A percentile compares a stretch with the other conserved stretches of the same genome.
Evolutionary conservation across 2,888 invertebrate species (phyloP).

Genomic region (Plebejus anna): DNA sequence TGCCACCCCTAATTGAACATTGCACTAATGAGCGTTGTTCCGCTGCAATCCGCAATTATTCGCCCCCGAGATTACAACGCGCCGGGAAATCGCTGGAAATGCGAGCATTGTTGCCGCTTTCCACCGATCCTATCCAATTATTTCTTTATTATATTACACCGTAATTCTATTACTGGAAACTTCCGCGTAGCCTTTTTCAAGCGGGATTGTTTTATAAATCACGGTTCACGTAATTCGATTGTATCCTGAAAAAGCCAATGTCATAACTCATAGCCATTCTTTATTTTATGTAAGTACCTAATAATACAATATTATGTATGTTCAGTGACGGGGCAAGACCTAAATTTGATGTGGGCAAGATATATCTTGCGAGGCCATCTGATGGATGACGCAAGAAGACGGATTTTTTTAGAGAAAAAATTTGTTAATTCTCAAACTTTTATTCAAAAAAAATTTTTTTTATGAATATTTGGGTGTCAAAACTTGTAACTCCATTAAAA

Average conservation of each 20-base stretch:
- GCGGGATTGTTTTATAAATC: constrained; percentile 15
- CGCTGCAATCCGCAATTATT: constrained; percentile 71
- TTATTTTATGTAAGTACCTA: too few relatives aligned
- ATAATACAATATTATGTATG: too few relatives aligned
- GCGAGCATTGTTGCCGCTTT: constrained; percentile 52
- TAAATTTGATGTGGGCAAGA: too few relatives aligned
- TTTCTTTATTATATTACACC: constrained; percentile 33
- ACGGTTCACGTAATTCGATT: not conserved
- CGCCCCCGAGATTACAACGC: constrained; percentile 61
- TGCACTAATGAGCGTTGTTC: constrained; percentile 78
- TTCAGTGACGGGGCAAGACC: too few relatives aligned
- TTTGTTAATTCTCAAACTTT: too few relatives aligned
- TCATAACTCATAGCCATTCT: too few relatives aligned
- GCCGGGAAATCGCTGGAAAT: constrained; percentile 61
- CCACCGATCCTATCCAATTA: constrained; percentile 39
- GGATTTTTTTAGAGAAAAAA: too few relatives aligned
- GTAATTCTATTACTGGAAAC: constrained; percentile 25
- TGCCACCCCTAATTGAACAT: constrained; percentile 69
- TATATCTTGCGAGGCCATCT: too few relatives aligned
- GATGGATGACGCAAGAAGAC: too few relatives aligned
- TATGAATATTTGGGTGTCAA: too few relatives aligned
- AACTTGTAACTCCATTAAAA: too few relatives aligned
- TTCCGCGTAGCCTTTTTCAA: constrained; percentile 10
- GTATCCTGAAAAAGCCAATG: not conserved
- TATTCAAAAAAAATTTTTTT: too few relatives aligned